Conservation (phyloP, 2,888 invertebrate genomes). For the Brenthis daphne region DNA sequence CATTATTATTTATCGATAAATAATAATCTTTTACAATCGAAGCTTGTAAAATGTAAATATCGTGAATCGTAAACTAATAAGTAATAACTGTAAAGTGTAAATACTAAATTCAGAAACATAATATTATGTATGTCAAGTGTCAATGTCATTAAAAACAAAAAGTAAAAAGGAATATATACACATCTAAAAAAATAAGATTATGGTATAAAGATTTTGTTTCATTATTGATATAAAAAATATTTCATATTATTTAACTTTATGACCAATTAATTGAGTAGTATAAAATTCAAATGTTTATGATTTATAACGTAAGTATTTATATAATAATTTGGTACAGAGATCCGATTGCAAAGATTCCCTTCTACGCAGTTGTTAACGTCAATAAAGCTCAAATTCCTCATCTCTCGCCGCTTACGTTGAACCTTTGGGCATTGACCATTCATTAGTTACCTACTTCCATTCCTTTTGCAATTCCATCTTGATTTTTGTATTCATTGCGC, state of each 20-base stretch:
- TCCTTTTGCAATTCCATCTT: conserved; percentile 22
- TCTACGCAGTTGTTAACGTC: conserved; percentile 27
- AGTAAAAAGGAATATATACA: too few species aligned
- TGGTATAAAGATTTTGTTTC: too few species aligned
- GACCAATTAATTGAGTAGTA: neutral
- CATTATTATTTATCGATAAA: conserved; percentile 71
- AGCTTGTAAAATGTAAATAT: too few species aligned
- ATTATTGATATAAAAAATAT: too few species aligned
- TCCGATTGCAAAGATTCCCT: conserved; percentile 27
- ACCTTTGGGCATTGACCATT: neutral
- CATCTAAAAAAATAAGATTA: too few species aligned
- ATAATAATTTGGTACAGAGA: neutral
- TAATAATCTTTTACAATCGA: too few species aligned
- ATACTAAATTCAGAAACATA: too few species aligned
- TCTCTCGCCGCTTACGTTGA: neutral
- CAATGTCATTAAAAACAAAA: too few species aligned
- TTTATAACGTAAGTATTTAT: neutral
- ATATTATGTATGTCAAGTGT: too few species aligned
- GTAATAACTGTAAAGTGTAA: too few species aligned
- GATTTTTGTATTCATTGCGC: conserved; percentile 53
- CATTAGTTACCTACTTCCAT: neutral
- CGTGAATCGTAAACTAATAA: too few species aligned
- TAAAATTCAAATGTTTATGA: neutral
- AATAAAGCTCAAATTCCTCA: neutral
- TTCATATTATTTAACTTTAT: neutral